Conservation (phyloP, 2,113 vertebrate genomes). For the Salvelinus fontinalis region DNA sequence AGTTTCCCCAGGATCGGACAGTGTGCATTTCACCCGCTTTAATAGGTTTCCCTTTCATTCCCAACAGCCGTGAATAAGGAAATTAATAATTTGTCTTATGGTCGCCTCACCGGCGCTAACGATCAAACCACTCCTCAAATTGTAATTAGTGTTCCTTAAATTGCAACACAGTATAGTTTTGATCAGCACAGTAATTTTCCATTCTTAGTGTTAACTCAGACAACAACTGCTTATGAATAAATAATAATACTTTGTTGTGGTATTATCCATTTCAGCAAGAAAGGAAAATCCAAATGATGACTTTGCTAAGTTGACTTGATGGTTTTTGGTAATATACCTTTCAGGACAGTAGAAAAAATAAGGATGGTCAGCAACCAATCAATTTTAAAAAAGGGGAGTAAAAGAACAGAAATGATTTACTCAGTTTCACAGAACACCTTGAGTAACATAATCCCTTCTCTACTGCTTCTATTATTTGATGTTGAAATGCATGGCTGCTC, state of each 20-base stretch:
- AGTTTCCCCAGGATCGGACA: neutral
- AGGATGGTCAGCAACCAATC: no score
- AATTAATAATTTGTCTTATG: slow-evolving; percentile 23
- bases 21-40: slow-evolving; percentile 10
- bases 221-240: slow-evolving; percentile 45
- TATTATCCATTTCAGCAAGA: slow-evolving; percentile 33
- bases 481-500: neutral
- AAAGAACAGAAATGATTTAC: neutral
- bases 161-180: slow-evolving; percentile 34
- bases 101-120: no score
- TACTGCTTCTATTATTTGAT: no score
- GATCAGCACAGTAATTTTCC: slow-evolving; percentile 20
- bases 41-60: slow-evolving; percentile 64
- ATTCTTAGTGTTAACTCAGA: slow-evolving; percentile 53
- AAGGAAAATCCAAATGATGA: no score
- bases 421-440: no score
- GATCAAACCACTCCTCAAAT: slow-evolving; percentile 36
- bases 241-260: slow-evolving; percentile 30
- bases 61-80: slow-evolving; percentile 33
- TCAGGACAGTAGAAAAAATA: no score
- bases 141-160: slow-evolving; percentile 60
- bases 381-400: no score
- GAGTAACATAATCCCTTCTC: no score
- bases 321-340: no score
- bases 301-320: no score